These are phyloP conservation scores for Oreochromis grahami DNA, from an alignment of 2,797 vertebrate species.

Conservation along the genomic window DNA sequence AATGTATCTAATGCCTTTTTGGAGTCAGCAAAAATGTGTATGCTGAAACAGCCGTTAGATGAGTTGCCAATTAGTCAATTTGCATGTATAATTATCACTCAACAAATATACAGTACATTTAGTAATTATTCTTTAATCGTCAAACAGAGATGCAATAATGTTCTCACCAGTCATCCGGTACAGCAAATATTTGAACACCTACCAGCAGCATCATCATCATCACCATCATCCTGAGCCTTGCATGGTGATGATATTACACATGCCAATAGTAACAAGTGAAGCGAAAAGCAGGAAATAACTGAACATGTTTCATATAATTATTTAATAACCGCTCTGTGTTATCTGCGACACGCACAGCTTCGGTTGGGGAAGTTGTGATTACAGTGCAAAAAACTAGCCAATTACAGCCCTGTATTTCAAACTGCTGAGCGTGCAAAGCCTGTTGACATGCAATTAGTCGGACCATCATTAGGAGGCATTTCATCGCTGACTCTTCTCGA, in stretches of 20 bases:
- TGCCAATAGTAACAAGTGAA: slow-evolving; percentile 30
- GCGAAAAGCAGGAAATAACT: slow-evolving; percentile 24
- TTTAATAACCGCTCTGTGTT: slow-evolving; percentile 38
- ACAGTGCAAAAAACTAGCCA: slow-evolving; percentile 40
- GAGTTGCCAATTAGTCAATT: slow-evolving; percentile 6
- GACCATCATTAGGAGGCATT: slow-evolving; percentile 54
- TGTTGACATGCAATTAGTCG: slow-evolving; percentile 65
- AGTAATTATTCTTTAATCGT: not conserved
- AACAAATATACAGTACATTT: slow-evolving; percentile 19
- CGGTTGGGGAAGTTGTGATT: slow-evolving; percentile 49
- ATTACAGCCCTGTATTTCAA: slow-evolving; percentile 52
- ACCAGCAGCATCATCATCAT: not conserved
- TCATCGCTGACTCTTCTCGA: slow-evolving; percentile 39
- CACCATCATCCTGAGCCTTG: not conserved
- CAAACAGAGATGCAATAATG: not conserved
- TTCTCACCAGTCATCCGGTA: not conserved
- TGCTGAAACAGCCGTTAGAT: not conserved
- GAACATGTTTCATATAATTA: slow-evolving; percentile 38
- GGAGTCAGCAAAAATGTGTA: not conserved
- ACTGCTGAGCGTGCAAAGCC: slow-evolving; percentile 62
- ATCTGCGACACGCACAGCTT: slow-evolving; percentile 31
- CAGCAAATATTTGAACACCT: not conserved
- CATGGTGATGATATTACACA: not conserved
- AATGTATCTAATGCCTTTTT: not conserved
- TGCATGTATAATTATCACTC: not conserved